Evolutionary conservation across 1,140 invertebrate genomes (phyloP).

Genomic region (Rhyacophila brunnea): DNA sequence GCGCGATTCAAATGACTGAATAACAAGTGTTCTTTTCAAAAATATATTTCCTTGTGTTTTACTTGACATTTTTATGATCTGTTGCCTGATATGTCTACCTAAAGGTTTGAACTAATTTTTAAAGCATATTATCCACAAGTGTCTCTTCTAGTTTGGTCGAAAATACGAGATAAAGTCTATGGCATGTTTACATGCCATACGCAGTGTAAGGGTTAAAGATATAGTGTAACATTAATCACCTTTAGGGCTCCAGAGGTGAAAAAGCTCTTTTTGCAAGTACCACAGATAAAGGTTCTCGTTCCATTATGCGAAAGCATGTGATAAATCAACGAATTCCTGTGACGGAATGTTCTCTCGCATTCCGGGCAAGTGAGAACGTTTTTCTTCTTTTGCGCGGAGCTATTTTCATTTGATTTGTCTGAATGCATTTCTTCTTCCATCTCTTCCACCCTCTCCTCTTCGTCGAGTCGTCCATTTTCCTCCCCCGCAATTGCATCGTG

Average conservation of each 20-base stretch:
- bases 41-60: no score
- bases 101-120: no score
- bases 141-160: no score
- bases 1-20: no score
- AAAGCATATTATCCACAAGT: no score
- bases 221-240: no score
- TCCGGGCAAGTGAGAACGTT: constrained; percentile 56
- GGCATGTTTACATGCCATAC: no score
- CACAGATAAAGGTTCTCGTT: constrained; percentile 73
- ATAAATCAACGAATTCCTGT: constrained; percentile 81
- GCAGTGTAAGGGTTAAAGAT: no score
- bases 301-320: constrained; percentile 79
- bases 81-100: no score
- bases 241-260: constrained; percentile 77
- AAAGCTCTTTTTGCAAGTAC: constrained; percentile 79
- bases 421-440: constrained; percentile 27
- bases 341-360: constrained; percentile 74
- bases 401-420: constrained; percentile 24
- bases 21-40: no score
- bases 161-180: no score
- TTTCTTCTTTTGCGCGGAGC: constrained; percentile 26
- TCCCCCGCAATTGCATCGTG: constrained; percentile 42
- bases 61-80: no score
- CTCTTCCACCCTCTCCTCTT: constrained; percentile 24
- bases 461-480: constrained; percentile 36